Evolutionary conservation across 2,888 invertebrate genomes (phyloP).

Genomic region (Disparrhopalites patrizii): DNA sequence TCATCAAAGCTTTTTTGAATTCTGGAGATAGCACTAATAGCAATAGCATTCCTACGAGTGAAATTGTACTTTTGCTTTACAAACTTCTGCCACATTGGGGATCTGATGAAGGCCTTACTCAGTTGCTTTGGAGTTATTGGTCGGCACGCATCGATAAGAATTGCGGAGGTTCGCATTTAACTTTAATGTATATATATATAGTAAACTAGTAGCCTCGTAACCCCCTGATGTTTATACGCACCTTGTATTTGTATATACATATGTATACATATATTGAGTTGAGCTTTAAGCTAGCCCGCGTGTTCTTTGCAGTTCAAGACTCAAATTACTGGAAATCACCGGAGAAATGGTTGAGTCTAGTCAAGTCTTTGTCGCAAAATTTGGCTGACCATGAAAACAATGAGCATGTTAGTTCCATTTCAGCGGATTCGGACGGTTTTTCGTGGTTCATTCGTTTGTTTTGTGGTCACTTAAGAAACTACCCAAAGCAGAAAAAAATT

Average conservation of each 20-base stretch:
- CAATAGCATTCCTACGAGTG: conserved; percentile 25
- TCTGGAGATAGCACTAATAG: neutral
- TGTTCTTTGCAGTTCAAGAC: conserved; percentile 21
- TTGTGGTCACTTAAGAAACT: conserved; percentile 18
- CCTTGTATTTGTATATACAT: no score
- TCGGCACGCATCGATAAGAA: conserved; percentile 36
- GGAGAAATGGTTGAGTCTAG: conserved; percentile 33
- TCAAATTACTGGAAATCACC: conserved; percentile 32
- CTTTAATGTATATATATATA: conserved; percentile 1
- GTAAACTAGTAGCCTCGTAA: conserved; percentile 2
- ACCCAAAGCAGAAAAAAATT: conserved; percentile 26
- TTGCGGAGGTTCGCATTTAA: conserved; percentile 27
- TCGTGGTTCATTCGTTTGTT: conserved; percentile 34
- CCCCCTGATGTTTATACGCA: no score
- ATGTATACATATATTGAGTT: no score
- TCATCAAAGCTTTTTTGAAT: conserved; percentile 30
- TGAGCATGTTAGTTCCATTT: conserved; percentile 11
- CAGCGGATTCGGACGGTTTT: conserved; percentile 22
- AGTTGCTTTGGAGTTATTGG: conserved; percentile 37
- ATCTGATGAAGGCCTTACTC: conserved; percentile 33
- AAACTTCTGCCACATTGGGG: conserved; percentile 39
- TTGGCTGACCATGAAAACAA: neutral
- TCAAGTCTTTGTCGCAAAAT: conserved; percentile 1
- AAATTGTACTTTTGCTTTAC: conserved; percentile 29
- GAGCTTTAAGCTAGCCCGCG: neutral